A percentile compares a stretch with the other conserved stretches of the same genome.
Conservation (phyloP, 2,797 vertebrate genomes). For the Alca torda region DNA sequence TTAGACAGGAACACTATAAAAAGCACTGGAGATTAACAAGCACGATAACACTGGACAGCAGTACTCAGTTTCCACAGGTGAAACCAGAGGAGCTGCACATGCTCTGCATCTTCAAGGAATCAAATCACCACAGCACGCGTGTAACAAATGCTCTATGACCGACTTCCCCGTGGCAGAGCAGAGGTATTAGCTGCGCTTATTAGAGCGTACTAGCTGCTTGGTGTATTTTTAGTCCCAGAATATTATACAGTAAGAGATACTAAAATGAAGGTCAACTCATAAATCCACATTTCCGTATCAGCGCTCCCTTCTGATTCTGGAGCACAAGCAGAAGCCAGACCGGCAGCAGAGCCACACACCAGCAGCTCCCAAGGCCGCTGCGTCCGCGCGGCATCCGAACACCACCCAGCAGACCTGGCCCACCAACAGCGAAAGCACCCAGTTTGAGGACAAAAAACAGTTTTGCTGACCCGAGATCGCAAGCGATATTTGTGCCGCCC, state of each 20-base stretch:
- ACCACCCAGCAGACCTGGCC: background rate
- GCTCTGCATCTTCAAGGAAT: background rate
- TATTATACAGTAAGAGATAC: background rate
- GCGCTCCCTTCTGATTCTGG: background rate
- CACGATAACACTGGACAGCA: background rate
- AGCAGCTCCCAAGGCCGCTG: background rate
- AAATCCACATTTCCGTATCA: background rate
- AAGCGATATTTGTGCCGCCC: background rate
- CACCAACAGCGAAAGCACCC: accelerated
- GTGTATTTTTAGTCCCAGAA: slow-evolving; percentile 12
- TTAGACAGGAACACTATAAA: background rate
- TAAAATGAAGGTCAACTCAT: slow-evolving; percentile 48
- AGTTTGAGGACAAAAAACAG: background rate
- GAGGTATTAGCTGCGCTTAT: background rate
- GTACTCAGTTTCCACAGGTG: background rate
- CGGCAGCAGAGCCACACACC: background rate
- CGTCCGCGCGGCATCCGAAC: accelerated
- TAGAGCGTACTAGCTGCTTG: background rate
- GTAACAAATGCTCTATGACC: background rate
- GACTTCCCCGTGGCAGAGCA: background rate
- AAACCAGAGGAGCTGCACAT: background rate
- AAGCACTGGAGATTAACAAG: slow-evolving; percentile 46
- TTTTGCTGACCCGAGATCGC: background rate
- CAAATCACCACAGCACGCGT: background rate
- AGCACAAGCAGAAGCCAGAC: background rate